Evolutionary conservation across 1,140 invertebrate genomes (phyloP), one percentile per base, ranked within the genome.

Genomic region (Eriosoma lanigerum): DNA sequence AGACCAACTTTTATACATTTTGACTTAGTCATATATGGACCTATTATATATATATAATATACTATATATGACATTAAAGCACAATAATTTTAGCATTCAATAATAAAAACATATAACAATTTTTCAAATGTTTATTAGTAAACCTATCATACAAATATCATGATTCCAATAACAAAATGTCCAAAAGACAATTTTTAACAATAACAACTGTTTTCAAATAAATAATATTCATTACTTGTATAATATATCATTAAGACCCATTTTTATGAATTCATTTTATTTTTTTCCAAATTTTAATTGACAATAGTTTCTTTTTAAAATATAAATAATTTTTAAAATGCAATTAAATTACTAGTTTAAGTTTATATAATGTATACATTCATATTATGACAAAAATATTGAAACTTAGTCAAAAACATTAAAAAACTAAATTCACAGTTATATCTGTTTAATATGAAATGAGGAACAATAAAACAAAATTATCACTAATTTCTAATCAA

Each of bases 351-450:
- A 46, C 44, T 29, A 72, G 9, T 50, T 52, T 50, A n/a, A 72
- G 52, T 9, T 10, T 32, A 38, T 50, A n/a, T 38, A 52, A 52
- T 9, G 12, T 32, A 38, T 75, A 38, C 29, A 75, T 6, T 13
- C 26, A 17, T 58, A 75, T 56, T 29, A 75, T 56, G 50, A 75
- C 19, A 10, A 70, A 70, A 70, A 70, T 70, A 70, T 50, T 70
- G 24, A 50, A 70, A 70, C 24, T 48, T 26, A 70, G 15, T 29
- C n/a, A 72, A 72, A 29, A 72, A 50, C 29, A 32, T 50, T n/a
- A 29, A 1, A 38, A 52, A 52, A 72, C 68, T 24, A 52, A 50
- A 72, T 50, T 29, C 17, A 52, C 52, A 12, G 21, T 72, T 50
- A 26, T 70, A 50, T 70, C 17, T 52, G 46, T 56, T 58, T 29